Evolutionary conservation across 2,888 invertebrate species (phyloP), one percentile per base, ranked within the genome.

Genomic region (Stenotaenia linearis): DNA sequence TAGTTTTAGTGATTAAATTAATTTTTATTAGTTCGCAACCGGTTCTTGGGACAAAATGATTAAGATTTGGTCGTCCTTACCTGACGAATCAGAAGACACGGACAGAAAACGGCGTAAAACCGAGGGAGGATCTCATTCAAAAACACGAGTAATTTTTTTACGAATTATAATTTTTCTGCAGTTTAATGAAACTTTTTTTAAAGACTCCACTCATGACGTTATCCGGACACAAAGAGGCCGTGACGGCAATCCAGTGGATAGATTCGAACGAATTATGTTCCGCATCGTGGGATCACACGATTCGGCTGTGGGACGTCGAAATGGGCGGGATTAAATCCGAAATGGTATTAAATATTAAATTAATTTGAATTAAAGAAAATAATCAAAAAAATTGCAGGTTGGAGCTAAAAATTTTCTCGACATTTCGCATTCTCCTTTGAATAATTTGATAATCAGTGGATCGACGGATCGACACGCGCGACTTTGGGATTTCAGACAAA

Each of bases 211-310:
- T 94, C 82, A 89, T 93, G 84, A 97, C 97, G 1, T 87, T 98
- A 81, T 92, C 93, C 86, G 97, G 97, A 0, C 98, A 99, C 85
- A 91, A 92, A 81, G 98, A 98, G 87, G 93, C 93, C 15, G 91
- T 99, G 21, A 94, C 95, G 0, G 91, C 92, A 0, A 90, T 94
- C 0, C 90, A 91, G 79, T 99, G 98, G 97, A 90, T 93, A 83
- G 92, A 93, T 83, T 89, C 89, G 80, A 89, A 90, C 82, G 93
- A 93, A 81, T 88, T 97, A 1, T 89, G 94, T 9, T 95, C 97
- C 0, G 91, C 92, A 78, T 95, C 97, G 0, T 97, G 96, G 96
- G 98, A 99, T 88, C 97, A 98, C 85, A 93, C 97, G 0, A 88
- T 99, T 18, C 93, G 94, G 86, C 86, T 97, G 9, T 99, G 98